Evolutionary conservation across 2,888 invertebrate species (phyloP), one percentile per base, ranked within the genome.

Genomic region (Mesorhabditis belari): DNA sequence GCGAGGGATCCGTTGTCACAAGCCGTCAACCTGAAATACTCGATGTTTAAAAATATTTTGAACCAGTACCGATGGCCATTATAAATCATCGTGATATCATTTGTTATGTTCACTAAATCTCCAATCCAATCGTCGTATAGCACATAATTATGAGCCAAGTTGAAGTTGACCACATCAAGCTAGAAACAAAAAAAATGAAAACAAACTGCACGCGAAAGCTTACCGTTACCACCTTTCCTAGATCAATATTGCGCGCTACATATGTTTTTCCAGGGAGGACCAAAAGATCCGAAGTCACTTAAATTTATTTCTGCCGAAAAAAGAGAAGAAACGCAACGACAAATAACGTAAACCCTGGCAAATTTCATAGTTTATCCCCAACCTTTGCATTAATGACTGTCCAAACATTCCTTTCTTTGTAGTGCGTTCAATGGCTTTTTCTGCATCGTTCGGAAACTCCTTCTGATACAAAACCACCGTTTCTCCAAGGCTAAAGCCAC

Each of bases 91-190:
- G 35, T 29, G 44, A 59, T n/a, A 12, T 59, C 59, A 25, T 51
- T 59, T 5, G 51, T 52, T 54, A 54, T 52, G 4, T 54, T 52
- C 3, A 19, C 54, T 19, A 59, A 53, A 9, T 59, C 59, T 23
- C 59, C 59, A 4, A 59, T 54, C 59, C 59, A 59, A 6, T 59
- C 59, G 5, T 59, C 23, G 35, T 25, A 53, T 29, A 59, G 28
- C n/a, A 52, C 25, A 24, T 59, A 59, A 27, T 59, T 59, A 54
- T 59, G 59, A 23, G 59, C 44, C 44, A 54, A 28, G 29, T 59
- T 53, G 59, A n/a, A 53, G 59, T 54, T 59, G 52, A 53, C 49
- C 52, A 59, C 44, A 24, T 59, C 59, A 12, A 54, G 4, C 59
- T 59, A 29, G 5, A 21, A 54, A 25, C n/a, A n/a, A n/a, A n/a